These are phyloP conservation scores for Potorous gilbertii DNA, from an alignment of 2,797 vertebrate genomes.

Conservation along the genomic window DNA sequence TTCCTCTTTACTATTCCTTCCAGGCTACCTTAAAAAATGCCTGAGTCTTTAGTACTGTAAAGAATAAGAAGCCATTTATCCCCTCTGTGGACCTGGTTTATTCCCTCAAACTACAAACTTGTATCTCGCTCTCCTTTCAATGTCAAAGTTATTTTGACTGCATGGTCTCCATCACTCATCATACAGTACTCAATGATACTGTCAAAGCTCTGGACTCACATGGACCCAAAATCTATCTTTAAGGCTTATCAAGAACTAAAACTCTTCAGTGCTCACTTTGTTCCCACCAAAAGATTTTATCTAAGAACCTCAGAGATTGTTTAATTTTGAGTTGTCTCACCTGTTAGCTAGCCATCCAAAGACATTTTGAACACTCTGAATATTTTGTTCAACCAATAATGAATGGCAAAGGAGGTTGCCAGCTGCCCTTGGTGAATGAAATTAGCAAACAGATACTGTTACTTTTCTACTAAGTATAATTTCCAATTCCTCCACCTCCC, in stretches of 20 bases:
- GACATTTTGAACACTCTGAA: background rate
- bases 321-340: background rate
- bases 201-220: background rate
- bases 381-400: background rate
- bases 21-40: background rate
- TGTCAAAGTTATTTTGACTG: background rate
- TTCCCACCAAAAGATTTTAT: background rate
- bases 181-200: background rate
- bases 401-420: background rate
- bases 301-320: background rate
- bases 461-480: background rate
- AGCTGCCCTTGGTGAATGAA: background rate
- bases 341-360: background rate
- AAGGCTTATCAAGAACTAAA: background rate
- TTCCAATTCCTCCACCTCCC: background rate
- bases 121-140: background rate
- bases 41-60: background rate
- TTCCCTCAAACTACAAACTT: background rate
- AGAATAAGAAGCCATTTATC: no score
- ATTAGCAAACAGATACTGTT: background rate
- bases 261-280: background rate
- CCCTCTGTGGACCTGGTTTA: background rate
- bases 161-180: background rate
- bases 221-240: background rate
- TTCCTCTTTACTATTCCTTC: background rate